A percentile compares a stretch with the other conserved stretches of the same genome.
Evolutionary conservation across 2,888 invertebrate species (phyloP).

Genomic region (Euzophera pinguis): DNA sequence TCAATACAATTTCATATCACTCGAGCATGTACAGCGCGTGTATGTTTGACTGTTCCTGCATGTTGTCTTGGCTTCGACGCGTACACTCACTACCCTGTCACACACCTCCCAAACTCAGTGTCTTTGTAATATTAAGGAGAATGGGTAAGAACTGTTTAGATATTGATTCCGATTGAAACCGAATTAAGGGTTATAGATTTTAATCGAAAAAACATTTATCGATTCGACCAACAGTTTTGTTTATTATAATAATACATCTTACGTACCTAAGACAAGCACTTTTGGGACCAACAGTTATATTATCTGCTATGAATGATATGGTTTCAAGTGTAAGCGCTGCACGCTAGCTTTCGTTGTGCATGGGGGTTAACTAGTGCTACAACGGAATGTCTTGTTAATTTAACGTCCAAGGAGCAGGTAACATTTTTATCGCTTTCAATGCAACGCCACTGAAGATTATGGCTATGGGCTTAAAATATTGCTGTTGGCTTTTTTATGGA

Average conservation of each 20-base stretch:
- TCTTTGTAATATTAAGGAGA: constrained; percentile 35
- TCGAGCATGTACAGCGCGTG: constrained; percentile 70
- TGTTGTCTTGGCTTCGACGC: constrained; percentile 77
- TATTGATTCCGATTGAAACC: background rate
- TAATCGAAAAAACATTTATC: constrained; percentile 20
- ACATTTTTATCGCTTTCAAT: constrained; percentile 67
- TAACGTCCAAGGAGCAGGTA: constrained; percentile 65
- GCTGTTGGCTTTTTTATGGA: constrained; percentile 75
- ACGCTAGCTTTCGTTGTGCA: constrained; percentile 80
- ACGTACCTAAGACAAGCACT: constrained; percentile 45
- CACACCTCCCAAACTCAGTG: constrained; percentile 51
- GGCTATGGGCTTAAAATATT: constrained; percentile 74
- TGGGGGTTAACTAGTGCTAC: constrained; percentile 74
- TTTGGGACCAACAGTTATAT: constrained; percentile 53
- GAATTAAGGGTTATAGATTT: constrained; percentile 13
- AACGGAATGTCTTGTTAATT: constrained; percentile 68
- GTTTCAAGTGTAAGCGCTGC: constrained; percentile 72
- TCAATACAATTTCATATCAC: constrained; percentile 66
- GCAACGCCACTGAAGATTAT: constrained; percentile 61
- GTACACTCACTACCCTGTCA: constrained; percentile 56
- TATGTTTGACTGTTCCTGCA: constrained; percentile 71
- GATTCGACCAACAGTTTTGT: constrained; percentile 37
- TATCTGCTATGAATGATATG: constrained; percentile 65
- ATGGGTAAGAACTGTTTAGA: constrained; percentile 27
- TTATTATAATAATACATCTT: constrained; percentile 38